These are phyloP conservation scores for Dreissena polymorpha DNA, from an alignment of 1,140 invertebrate species.

Conservation along the genomic window DNA sequence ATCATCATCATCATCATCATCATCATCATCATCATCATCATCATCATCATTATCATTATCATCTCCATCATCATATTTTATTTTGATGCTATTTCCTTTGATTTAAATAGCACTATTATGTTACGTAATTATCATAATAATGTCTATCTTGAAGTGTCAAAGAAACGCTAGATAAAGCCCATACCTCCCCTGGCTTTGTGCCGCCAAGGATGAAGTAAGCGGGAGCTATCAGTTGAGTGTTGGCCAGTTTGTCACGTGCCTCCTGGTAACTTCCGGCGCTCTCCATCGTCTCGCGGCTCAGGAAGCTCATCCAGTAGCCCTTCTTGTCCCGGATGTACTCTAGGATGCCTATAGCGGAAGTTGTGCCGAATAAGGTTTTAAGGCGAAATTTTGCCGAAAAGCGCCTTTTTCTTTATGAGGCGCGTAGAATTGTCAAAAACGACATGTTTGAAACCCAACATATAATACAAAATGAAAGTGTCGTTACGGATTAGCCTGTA, in stretches of 20 bases:
- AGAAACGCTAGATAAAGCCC: not conserved
- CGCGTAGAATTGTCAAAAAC: no score
- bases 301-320: constrained; percentile 82
- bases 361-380: not conserved
- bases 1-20: no score
- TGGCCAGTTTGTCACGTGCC: constrained; percentile 78
- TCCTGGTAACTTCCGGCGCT: constrained; percentile 78
- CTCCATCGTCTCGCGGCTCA: constrained; percentile 81
- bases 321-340: constrained; percentile 81
- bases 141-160: not conserved
- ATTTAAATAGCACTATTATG: no score
- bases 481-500: no score
- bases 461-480: no score
- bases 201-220: constrained; percentile 79
- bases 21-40: no score
- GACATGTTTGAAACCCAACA: no score
- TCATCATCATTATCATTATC: no score
- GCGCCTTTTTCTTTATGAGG: no score
- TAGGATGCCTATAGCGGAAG: constrained; percentile 78
- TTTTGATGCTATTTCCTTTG: no score
- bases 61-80: no score
- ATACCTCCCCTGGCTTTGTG: constrained; percentile 60
- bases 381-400: not conserved
- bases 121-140: no score
- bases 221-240: constrained; percentile 78